phyloP scores from a whole-genome alignment of 2,113 vertebrate species.

The Aphelocoma coerulescens region DNA sequence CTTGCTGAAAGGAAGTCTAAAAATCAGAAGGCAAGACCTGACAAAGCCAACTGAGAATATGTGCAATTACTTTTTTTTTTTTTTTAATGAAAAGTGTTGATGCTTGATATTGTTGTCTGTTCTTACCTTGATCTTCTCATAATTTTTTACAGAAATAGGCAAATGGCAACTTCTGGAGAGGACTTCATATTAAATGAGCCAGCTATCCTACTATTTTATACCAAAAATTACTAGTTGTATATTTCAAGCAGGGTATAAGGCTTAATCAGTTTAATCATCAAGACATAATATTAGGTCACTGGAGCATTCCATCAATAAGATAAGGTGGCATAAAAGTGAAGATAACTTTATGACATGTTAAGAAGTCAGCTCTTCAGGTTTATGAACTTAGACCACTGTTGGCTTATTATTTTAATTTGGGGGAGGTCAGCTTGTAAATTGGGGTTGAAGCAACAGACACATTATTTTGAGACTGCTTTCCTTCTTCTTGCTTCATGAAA shows the following conservation, averaged over 20 bases:
- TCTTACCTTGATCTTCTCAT: not conserved
- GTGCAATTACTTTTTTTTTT: not conserved
- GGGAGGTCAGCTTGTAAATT: rapidly evolving
- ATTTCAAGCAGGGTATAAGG: not conserved
- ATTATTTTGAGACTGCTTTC: not conserved
- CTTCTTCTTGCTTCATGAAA: not conserved
- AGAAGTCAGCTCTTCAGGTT: not conserved
- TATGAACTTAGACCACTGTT: not conserved
- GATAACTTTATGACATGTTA: not conserved
- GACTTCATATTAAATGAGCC: not conserved
- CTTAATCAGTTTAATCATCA: not conserved
- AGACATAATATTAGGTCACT: not conserved
- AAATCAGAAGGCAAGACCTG: not conserved
- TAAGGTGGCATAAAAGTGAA: not conserved
- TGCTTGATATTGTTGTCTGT: not conserved
- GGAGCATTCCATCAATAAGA: not conserved
- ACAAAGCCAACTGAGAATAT: not conserved
- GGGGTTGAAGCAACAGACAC: not conserved
- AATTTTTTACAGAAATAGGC: not conserved
- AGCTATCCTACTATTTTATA: not conserved
- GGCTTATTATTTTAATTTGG: not conserved
- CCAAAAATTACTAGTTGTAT: not conserved
- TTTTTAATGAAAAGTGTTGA: not conserved
- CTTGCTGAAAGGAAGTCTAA: not conserved
- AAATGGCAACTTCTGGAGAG: not conserved